These are phyloP conservation scores for Galerucella pusilla DNA, from an alignment of 2,888 invertebrate species.

Conservation along the genomic window DNA sequence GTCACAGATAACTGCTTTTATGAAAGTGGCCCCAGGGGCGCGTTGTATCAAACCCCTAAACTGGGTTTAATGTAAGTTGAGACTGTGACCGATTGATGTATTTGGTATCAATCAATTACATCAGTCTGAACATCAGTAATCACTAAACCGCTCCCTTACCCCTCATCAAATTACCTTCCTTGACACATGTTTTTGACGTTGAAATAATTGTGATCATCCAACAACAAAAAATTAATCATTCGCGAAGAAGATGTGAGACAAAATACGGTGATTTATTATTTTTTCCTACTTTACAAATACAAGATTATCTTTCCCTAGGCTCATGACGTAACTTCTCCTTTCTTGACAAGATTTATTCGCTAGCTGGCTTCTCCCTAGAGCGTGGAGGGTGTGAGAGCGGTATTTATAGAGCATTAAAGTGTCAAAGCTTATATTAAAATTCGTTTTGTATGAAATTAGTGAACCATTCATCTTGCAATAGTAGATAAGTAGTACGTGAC, in stretches of 20 bases:
- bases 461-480: constrained; percentile 25
- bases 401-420: constrained; percentile 37
- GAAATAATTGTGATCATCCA: neutral
- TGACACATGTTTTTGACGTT: neutral
- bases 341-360: constrained; percentile 36
- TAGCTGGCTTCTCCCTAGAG: constrained; percentile 20
- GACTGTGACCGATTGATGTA: too few species aligned
- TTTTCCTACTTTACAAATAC: constrained; percentile 36
- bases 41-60: too few species aligned
- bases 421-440: constrained; percentile 31
- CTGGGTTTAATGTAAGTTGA: too few species aligned
- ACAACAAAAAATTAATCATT: constrained; percentile 28
- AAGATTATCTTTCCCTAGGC: constrained; percentile 38
- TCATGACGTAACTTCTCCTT: constrained; percentile 37
- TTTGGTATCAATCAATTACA: too few species aligned
- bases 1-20: too few species aligned
- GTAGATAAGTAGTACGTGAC: constrained; percentile 21
- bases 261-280: constrained; percentile 35
- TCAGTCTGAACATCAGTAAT: too few species aligned
- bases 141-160: too few species aligned
- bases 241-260: constrained; percentile 20
- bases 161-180: neutral
- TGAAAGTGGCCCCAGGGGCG: too few species aligned
- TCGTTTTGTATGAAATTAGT: constrained; percentile 36
- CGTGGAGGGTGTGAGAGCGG: constrained; percentile 28